Conservation (phyloP, 2,797 vertebrate genomes). For the Pseudomugil tenellus region DNA sequence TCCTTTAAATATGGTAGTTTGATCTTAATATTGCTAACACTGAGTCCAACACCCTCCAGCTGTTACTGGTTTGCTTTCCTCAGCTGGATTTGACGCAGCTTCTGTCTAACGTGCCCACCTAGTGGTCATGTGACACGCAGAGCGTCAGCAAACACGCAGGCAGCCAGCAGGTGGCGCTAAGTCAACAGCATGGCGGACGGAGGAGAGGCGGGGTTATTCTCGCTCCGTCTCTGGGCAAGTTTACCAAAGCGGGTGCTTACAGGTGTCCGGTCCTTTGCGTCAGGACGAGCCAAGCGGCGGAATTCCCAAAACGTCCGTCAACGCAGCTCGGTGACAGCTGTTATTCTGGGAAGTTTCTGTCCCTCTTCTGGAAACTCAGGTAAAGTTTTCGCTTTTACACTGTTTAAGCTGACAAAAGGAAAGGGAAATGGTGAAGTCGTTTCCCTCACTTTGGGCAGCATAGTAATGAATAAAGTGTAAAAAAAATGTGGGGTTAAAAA, state of each 20-base stretch:
- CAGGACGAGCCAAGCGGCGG: slow-evolving; percentile 32
- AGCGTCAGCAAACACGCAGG: background rate
- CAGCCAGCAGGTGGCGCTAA: slow-evolving; percentile 56
- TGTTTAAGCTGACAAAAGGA: background rate
- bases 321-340: slow-evolving; percentile 17
- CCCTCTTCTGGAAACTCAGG: slow-evolving; percentile 44
- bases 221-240: slow-evolving; percentile 28
- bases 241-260: slow-evolving; percentile 43
- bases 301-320: slow-evolving; percentile 25
- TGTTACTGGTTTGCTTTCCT: background rate
- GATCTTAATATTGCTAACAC: background rate
- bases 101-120: slow-evolving; percentile 54
- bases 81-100: background rate
- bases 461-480: background rate
- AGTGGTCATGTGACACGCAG: slow-evolving; percentile 46
- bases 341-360: background rate
- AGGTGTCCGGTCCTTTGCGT: slow-evolving; percentile 70
- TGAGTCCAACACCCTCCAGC: background rate
- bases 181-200: background rate
- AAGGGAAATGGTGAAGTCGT: background rate
- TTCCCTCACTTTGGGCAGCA: background rate
- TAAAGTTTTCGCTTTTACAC: slow-evolving; percentile 36
- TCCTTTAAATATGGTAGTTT: no score
- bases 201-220: slow-evolving; percentile 59
- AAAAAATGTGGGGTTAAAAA: background rate